These are phyloP conservation scores for Buphagus erythrorhynchus DNA, from an alignment of 2,797 vertebrate genomes.

Conservation along the genomic window DNA sequence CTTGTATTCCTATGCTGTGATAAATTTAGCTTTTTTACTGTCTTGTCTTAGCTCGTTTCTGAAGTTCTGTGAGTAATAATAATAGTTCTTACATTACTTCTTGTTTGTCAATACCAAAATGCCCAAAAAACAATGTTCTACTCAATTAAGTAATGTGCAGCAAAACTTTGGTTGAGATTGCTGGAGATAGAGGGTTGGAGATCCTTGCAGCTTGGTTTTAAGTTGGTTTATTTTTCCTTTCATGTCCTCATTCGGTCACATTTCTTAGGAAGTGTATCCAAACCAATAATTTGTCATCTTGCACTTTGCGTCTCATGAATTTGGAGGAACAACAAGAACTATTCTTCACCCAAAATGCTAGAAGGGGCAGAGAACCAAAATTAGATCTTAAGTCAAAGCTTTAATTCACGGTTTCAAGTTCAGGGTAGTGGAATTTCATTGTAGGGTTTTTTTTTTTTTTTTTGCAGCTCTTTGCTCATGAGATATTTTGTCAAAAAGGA, in stretches of 20 bases:
- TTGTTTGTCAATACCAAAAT: not conserved
- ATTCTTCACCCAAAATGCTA: conserved; percentile 8
- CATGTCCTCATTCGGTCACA: not conserved
- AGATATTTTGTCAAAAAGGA: not conserved
- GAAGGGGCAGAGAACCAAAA: not conserved
- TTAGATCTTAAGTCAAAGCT: conserved; percentile 13
- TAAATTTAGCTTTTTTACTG: not conserved
- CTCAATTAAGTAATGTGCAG: not conserved
- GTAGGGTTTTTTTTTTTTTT: not conserved
- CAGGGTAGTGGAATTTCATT: not conserved
- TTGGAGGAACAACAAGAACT: not conserved
- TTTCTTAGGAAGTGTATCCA: not conserved
- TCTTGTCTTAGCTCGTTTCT: not conserved
- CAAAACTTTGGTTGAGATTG: not conserved
- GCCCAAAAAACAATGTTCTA: fast-evolving
- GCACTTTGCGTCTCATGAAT: not conserved
- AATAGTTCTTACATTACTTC: not conserved
- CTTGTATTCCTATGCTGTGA: not conserved
- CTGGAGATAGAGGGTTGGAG: not conserved
- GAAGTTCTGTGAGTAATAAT: not conserved
- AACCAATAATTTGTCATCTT: conserved; percentile 6
- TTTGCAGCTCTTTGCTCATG: not conserved
- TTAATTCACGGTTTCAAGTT: conserved; percentile 21
- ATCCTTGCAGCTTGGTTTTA: not conserved
- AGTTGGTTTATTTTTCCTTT: not conserved